Percentiles rank a stretch among this genome's conserved stretches.
Evolutionary conservation across 2,797 vertebrate genomes (phyloP).

Genomic region (Oreochromis grahami): DNA sequence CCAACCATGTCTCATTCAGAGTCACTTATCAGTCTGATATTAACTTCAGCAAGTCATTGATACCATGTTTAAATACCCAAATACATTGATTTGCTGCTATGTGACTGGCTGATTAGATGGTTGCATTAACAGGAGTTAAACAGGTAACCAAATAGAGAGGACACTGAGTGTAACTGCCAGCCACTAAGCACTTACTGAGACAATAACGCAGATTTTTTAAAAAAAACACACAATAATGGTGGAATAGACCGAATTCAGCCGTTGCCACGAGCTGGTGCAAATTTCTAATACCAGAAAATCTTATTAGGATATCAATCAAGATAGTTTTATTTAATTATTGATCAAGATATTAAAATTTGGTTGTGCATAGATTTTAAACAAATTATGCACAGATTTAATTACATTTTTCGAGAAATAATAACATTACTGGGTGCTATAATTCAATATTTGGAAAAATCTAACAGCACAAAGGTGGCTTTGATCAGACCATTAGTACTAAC

Average conservation of each 20-base stretch:
- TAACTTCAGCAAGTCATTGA: accelerated
- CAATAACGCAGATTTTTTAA: background rate
- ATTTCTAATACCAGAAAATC: background rate
- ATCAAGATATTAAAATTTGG: background rate
- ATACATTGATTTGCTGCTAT: background rate
- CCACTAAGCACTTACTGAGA: background rate
- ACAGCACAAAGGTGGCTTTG: background rate
- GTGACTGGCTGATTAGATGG: background rate
- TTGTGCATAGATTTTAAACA: background rate
- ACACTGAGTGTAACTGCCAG: background rate
- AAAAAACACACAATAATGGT: accelerated
- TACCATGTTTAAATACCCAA: background rate
- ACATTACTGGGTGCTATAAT: background rate
- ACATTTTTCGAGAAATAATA: background rate
- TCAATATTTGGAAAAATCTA: background rate
- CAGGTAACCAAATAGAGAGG: background rate
- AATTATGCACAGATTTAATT: background rate
- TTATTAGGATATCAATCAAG: background rate
- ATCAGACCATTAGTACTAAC: background rate
- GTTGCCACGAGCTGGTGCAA: background rate
- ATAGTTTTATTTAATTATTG: background rate
- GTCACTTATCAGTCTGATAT: background rate
- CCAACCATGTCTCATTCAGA: background rate
- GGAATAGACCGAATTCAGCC: background rate
- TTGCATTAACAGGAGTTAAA: background rate